Conservation (phyloP, 2,888 invertebrate genomes). For the Tortrix viridana region DNA sequence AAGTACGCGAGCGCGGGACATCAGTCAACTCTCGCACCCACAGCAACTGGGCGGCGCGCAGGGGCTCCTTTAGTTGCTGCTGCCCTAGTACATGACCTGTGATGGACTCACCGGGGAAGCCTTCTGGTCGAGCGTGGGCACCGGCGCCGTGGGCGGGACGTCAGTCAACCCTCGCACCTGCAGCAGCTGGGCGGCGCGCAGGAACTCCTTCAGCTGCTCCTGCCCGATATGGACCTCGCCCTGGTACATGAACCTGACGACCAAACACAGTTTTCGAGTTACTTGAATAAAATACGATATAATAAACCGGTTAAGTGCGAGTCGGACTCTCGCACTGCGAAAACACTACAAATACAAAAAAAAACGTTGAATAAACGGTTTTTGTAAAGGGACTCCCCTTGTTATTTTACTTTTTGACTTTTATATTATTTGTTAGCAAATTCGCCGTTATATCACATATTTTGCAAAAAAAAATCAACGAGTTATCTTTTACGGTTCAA, state of each 20-base stretch:
- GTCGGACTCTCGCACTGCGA: too few species aligned
- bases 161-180: slow-evolving; percentile 94
- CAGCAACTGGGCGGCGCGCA: slow-evolving; percentile 93
- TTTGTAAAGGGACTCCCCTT: too few species aligned
- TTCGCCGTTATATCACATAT: too few species aligned
- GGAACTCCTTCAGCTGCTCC: slow-evolving; percentile 93
- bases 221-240: slow-evolving; percentile 96
- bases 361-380: too few species aligned
- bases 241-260: slow-evolving; percentile 93
- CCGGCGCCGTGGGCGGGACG: slow-evolving; percentile 85
- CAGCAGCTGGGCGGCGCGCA: slow-evolving; percentile 93
- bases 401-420: too few species aligned
- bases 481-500: too few species aligned
- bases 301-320: neutral
- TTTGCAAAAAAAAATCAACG: too few species aligned
- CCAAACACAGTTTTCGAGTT: neutral
- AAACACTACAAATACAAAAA: too few species aligned
- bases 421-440: too few species aligned
- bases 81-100: slow-evolving; percentile 84
- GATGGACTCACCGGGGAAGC: slow-evolving; percentile 87
- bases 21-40: slow-evolving; percentile 94
- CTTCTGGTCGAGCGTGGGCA: slow-evolving; percentile 85
- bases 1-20: slow-evolving; percentile 87
- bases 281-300: too few species aligned
- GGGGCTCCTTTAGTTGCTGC: slow-evolving; percentile 93